Evolutionary conservation across 2,113 vertebrate species (phyloP), one percentile per base, ranked within the genome.

Genomic region (Zosterops lateralis): DNA sequence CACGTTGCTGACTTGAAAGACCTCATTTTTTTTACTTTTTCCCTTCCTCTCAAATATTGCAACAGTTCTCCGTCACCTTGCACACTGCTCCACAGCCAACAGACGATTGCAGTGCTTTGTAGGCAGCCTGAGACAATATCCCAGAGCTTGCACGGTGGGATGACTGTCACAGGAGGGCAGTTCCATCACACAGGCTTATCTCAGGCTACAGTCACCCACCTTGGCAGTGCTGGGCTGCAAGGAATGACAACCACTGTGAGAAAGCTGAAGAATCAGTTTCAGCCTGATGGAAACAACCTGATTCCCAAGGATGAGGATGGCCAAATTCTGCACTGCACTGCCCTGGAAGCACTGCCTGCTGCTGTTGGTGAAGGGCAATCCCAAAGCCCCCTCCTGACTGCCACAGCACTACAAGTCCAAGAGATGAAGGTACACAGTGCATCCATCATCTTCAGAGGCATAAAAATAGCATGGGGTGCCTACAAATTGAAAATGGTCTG

Each of bases 401-500:
- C 26, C 48, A 21, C 31, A 12, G 1, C 12, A 31, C 12, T 45
- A n/a, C 7, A 62, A 47, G 67, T 58, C 50, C 84, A 87, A 56
- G 80, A 80, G 53, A 74, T 64, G 44, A 6, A 87, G 47, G 34
- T 53, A 54, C 47, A 25, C 6, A 17, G 20, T 2, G 0, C 50
- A 81, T 44, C 15, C 4, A 72, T 88, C 82, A 83, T 28, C 64
- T 66, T 51, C 58, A 91, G 50, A 65, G 68, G 40, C 65, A 84
- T 34, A 84, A 72, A 95, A 93, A 91, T 89, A 92, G 74, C 77
- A 70, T 7, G 32, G 54, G 74, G 70, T 83, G 57, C 71, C 81
- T 93, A 66, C 74, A 73, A 65, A 84, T 93, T 87, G 84, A 89
- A 91, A 96, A 85, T 1, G 3, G 80, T 76, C 76, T 73, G 64